Evolutionary conservation across 2,888 invertebrate species (phyloP).

Genomic region (Pandemis corylana): DNA sequence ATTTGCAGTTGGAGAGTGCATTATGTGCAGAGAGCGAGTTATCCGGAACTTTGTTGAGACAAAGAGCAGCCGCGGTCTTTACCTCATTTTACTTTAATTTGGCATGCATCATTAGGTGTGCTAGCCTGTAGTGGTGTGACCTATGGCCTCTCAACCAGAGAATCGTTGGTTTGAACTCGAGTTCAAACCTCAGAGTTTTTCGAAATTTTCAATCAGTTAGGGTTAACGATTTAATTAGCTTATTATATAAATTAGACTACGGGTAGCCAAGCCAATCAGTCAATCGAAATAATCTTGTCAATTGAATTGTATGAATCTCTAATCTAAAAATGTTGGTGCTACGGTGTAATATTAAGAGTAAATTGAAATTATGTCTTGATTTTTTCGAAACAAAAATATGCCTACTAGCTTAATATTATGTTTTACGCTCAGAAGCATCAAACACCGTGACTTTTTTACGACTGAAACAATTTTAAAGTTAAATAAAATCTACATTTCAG

Average conservation of each 20-base stretch:
- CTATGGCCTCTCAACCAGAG: neutral
- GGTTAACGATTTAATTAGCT: no score
- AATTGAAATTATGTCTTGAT: no score
- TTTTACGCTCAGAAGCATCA: slow-evolving; percentile 29
- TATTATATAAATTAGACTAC: no score
- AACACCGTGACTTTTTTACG: slow-evolving; percentile 33
- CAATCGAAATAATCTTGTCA: no score
- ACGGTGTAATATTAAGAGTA: no score
- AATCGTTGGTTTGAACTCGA: no score
- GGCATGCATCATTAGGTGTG: neutral
- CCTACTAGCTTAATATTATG: slow-evolving; percentile 16
- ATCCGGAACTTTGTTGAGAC: slow-evolving; percentile 39
- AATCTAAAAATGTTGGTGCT: no score
- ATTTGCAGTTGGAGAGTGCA: slow-evolving; percentile 53
- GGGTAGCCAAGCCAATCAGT: no score
- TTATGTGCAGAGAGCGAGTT: slow-evolving; percentile 41
- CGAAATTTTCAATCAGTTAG: no score
- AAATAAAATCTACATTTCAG: slow-evolving; percentile 42
- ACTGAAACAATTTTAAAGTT: slow-evolving; percentile 41
- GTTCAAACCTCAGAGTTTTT: no score
- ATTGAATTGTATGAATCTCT: no score
- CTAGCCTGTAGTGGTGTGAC: no score
- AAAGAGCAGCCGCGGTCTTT: slow-evolving; percentile 21
- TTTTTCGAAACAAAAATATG: slow-evolving; percentile 10
- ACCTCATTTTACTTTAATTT: slow-evolving; percentile 24